A percentile compares a stretch with the other conserved stretches of the same genome.
phyloP scores from a whole-genome alignment of 92 coral and sea anemone genomes.

The Meandrina meandrites region DNA sequence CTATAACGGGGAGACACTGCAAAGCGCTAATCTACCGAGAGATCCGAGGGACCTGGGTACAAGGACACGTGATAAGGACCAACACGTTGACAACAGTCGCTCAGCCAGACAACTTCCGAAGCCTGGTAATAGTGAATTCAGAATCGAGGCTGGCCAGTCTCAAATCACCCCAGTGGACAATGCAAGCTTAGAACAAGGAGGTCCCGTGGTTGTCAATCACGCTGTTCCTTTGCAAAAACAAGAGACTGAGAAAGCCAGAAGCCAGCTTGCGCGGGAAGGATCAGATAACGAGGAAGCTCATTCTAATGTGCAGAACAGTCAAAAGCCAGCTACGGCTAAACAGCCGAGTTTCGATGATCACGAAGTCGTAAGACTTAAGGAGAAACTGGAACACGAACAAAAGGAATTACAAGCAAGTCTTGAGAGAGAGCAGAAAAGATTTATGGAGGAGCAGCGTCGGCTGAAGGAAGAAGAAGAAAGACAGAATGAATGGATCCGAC shows the following conservation, averaged over 20 bases:
- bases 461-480: slow-evolving; percentile 73
- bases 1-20: background rate
- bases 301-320: background rate
- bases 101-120: background rate
- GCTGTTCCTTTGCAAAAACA: background rate
- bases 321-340: slow-evolving; percentile 22
- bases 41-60: background rate
- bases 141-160: slow-evolving; percentile 13
- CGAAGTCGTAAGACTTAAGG: slow-evolving; percentile 68
- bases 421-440: slow-evolving; percentile 74
- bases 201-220: background rate
- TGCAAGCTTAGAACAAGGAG: slow-evolving; percentile 2
- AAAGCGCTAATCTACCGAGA: background rate
- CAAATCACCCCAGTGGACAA: background rate
- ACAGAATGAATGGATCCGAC: slow-evolving; percentile 68
- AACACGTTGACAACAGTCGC: background rate
- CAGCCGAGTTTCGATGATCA: slow-evolving; percentile 73
- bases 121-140: slow-evolving; percentile 12
- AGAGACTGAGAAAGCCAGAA: background rate
- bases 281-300: background rate
- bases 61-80: background rate
- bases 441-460: slow-evolving; percentile 85
- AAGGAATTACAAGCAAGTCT: slow-evolving; percentile 71
- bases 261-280: background rate
- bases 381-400: slow-evolving; percentile 76